Evolutionary conservation across 1,140 invertebrate genomes (phyloP).

Genomic region (Temnothorax curvispinosus): DNA sequence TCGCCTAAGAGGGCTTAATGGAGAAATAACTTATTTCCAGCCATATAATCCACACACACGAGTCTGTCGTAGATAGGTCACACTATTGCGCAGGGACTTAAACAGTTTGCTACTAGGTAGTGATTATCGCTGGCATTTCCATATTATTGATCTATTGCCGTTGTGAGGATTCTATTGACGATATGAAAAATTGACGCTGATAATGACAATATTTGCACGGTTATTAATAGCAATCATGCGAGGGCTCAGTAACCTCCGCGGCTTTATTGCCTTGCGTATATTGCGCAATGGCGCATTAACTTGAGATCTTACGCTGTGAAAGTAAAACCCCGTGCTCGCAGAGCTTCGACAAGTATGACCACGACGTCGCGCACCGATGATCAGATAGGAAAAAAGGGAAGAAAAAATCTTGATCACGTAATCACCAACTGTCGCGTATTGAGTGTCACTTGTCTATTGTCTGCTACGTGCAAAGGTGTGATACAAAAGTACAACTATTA

Average conservation of each 20-base stretch:
- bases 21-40: slow-evolving; percentile 74
- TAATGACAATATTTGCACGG: slow-evolving; percentile 13
- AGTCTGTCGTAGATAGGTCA: slow-evolving; percentile 57
- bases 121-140: neutral
- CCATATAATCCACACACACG: slow-evolving; percentile 27
- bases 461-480: neutral
- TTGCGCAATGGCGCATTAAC: slow-evolving; percentile 20
- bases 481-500: slow-evolving; percentile 4
- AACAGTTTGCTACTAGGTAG: neutral
- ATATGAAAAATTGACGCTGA: neutral
- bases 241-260: slow-evolving; percentile 20
- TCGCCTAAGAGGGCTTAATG: slow-evolving; percentile 57
- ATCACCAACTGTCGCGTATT: neutral
- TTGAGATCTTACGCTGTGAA: slow-evolving; percentile 34
- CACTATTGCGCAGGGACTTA: neutral
- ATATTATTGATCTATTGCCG: neutral
- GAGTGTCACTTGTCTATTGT: slow-evolving; percentile 16
- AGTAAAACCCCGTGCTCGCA: slow-evolving; percentile 21
- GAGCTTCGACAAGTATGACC: slow-evolving; percentile 17
- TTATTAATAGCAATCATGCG: slow-evolving; percentile 34
- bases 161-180: neutral
- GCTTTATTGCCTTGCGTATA: slow-evolving; percentile 39
- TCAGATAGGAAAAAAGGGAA: neutral
- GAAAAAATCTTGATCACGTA: slow-evolving; percentile 29
- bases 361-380: slow-evolving; percentile 11